phyloP scores from a whole-genome alignment of 2,888 invertebrate species.

The Heliconius ismenius region DNA sequence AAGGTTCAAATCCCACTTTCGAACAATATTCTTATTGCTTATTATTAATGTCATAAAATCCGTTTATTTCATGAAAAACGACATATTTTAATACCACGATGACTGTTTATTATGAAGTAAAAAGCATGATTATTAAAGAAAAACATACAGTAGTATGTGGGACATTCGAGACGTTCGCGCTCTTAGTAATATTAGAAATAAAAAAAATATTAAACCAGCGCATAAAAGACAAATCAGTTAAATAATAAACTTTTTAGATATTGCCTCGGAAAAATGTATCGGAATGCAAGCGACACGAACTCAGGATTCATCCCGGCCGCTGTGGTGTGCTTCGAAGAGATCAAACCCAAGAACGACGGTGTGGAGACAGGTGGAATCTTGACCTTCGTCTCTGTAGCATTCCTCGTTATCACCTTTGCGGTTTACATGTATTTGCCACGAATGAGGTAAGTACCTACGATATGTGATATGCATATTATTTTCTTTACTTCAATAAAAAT shows the following conservation, averaged over 20 bases:
- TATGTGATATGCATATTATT: not conserved
- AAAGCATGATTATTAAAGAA: not conserved
- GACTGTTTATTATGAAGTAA: not conserved
- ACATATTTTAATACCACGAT: not conserved
- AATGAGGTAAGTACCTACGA: conserved; percentile 72
- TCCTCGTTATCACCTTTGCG: conserved; percentile 81
- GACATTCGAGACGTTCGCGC: not conserved
- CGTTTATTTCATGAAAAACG: not conserved
- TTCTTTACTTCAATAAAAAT: not conserved
- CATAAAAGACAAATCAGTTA: too few relatives aligned
- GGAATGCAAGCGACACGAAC: conserved; percentile 49
- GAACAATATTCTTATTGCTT: not conserved
- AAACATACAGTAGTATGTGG: not conserved
- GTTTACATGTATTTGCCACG: conserved; percentile 84
- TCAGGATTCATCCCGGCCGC: conserved; percentile 61
- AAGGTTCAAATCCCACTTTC: not conserved
- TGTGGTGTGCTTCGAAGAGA: conserved; percentile 85
- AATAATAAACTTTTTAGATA: conserved; percentile 55
- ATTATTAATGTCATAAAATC: not conserved
- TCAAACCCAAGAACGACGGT: conserved; percentile 76
- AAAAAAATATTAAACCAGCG: not conserved
- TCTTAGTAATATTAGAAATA: not conserved
- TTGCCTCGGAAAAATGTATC: conserved; percentile 63
- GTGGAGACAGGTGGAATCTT: conserved; percentile 71
- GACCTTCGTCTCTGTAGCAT: conserved; percentile 80